Base-by-base conservation (phyloP, 2,113 vertebrate species). In the Rana temporaria region DNA sequence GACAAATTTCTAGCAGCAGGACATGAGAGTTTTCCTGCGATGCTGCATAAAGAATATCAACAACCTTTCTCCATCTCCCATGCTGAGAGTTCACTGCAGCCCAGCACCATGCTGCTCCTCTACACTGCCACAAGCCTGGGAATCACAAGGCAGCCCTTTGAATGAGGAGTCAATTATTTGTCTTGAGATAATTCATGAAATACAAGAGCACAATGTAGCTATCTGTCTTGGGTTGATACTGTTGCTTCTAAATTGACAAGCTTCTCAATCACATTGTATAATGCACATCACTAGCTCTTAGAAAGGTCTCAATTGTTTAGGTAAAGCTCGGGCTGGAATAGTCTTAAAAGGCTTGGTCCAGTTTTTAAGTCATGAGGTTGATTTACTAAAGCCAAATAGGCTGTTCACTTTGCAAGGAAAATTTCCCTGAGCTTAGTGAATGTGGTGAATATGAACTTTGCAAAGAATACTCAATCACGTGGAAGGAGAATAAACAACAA, bases 1-100 rank as follows among this genome's bases (percentile, higher is more conserved):
- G 87, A 96, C 95, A 96, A 98, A 98, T 98, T 97, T 96, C 91
- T 90, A 95, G 93, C 96, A 96, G 96, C 96, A 60, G 97, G 97
- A 92, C 4, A 86, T 91, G 87, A 89, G 88, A 88, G 91, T 87
- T 85, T 86, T 92, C 94, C 94, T 91, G 93, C 34, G 1, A 93
- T 90, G 93, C 85, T 17, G 88, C 88, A 91, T 95, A 89, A 97
- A 96, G 96, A 94, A 92, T 92, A 95, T 94, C 95, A 95, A 95
- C 90, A 92, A 92, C 93, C 94, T 90, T 87, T 66, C 85, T 88
- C 89, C 87, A 93, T 85, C 17, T 70, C 88, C 89, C 91, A 90
- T 86, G 89, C 86, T 89, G 86, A 59, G 89, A 88, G 86, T 84
- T 86, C 5, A 69, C 88, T 89, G 87, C 87, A 68, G 69, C 85